Conservation (phyloP, 2,113 vertebrate species). For the Channa maculata region DNA sequence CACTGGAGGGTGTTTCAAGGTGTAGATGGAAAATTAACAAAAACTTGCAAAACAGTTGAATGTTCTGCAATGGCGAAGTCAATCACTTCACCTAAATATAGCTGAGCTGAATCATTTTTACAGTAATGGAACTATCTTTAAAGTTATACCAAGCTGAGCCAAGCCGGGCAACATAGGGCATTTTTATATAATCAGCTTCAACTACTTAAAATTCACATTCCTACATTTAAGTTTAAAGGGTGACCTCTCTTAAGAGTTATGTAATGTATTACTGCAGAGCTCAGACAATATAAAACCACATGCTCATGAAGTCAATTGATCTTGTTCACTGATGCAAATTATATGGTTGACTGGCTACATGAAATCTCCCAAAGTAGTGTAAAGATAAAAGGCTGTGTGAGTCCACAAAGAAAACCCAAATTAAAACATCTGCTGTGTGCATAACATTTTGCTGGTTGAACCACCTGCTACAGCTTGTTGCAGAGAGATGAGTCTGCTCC, state of each 20-base stretch:
- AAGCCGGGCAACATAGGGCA: neutral
- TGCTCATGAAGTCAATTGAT: conserved; percentile 35
- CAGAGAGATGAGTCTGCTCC: neutral
- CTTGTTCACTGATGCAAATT: conserved; percentile 42
- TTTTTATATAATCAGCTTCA: conserved; percentile 53
- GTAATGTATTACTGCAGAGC: conserved; percentile 11
- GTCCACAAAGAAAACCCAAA: conserved; percentile 9
- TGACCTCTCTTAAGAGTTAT: conserved; percentile 25
- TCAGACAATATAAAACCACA: conserved; percentile 43
- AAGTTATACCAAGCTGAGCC: neutral
- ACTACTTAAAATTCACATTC: conserved; percentile 41
- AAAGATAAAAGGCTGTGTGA: conserved; percentile 13
- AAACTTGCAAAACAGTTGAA: no score
- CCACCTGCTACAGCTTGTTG: conserved; percentile 4
- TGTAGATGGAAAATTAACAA: no score
- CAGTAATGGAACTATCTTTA: neutral
- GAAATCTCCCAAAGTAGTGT: conserved; percentile 37
- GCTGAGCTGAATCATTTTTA: no score
- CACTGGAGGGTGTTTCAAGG: no score
- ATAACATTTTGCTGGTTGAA: neutral
- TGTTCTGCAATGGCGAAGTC: no score
- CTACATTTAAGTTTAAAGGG: conserved; percentile 54
- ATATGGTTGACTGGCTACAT: conserved; percentile 38
- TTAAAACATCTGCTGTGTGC: conserved; percentile 37
- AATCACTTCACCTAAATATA: no score